Evolutionary conservation across 1,140 invertebrate genomes (phyloP).

Genomic region (Drosophila fuyamai): DNA sequence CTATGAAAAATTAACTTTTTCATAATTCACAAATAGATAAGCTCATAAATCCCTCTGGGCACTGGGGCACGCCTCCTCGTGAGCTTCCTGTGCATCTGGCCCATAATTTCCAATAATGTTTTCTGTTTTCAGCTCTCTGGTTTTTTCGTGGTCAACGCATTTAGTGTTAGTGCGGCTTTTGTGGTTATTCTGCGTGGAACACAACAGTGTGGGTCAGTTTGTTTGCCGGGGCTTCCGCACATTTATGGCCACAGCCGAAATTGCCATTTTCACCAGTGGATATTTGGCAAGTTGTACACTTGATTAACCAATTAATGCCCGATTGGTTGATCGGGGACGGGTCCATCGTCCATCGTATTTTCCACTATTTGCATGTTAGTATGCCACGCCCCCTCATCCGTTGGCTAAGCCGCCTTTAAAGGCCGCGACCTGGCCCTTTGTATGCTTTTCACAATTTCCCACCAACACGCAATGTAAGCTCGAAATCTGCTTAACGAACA

Average conservation of each 20-base stretch:
- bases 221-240: conserved; percentile 45
- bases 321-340: neutral
- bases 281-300: conserved; percentile 46
- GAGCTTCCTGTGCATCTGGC: conserved; percentile 14
- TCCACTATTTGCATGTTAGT: conserved; percentile 23
- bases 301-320: conserved; percentile 49
- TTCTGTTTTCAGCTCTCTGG: conserved; percentile 27
- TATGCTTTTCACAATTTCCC: conserved; percentile 28
- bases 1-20: conserved; percentile 1
- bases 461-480: conserved; percentile 32
- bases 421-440: conserved; percentile 18
- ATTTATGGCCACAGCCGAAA: conserved; percentile 34
- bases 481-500: conserved; percentile 46
- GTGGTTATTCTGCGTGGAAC: conserved; percentile 42
- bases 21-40: conserved; percentile 38
- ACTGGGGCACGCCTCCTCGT: neutral
- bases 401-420: conserved; percentile 31
- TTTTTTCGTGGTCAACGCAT: conserved; percentile 34
- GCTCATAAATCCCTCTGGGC: conserved; percentile 21
- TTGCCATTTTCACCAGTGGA: conserved; percentile 44
- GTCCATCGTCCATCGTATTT: neutral
- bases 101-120: conserved; percentile 50
- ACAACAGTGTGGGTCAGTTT: conserved; percentile 32
- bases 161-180: conserved; percentile 64
- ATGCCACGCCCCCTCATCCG: neutral